Evolutionary conservation across 2,888 invertebrate genomes (phyloP).

Genomic region (Troides helena): DNA sequence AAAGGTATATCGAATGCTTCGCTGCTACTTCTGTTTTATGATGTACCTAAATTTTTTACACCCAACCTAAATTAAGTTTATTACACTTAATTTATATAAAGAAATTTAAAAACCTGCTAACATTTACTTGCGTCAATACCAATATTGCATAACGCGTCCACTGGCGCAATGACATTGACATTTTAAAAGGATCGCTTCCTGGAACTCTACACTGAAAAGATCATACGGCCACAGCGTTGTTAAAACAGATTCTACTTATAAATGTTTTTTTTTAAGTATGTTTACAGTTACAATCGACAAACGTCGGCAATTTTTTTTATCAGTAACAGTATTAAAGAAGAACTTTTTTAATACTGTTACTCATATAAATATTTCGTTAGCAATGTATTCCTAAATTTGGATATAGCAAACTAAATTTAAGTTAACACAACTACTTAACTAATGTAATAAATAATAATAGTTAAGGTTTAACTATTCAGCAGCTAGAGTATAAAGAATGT

Average conservation of each 20-base stretch:
- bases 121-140: conserved; percentile 7
- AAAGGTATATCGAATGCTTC: background rate
- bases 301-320: background rate
- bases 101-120: background rate
- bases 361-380: background rate
- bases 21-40: background rate
- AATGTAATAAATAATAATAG: no score
- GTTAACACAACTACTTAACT: no score
- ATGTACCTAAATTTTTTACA: background rate
- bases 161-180: conserved; percentile 47
- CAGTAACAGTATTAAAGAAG: no score
- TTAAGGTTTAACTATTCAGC: no score
- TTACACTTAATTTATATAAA: background rate
- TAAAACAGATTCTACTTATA: conserved; percentile 1
- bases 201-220: conserved; percentile 44
- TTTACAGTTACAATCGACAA: conserved; percentile 9
- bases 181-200: conserved; percentile 72
- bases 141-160: conserved; percentile 15
- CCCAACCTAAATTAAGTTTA: background rate
- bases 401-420: background rate
- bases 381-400: background rate
- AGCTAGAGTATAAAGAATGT: no score
- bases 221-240: conserved; percentile 15
- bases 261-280: conserved; percentile 7
- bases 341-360: background rate